A percentile compares a stretch with the other conserved stretches of the same genome.
Conservation (phyloP, 2,797 vertebrate genomes). For the Sardinella longiceps region DNA sequence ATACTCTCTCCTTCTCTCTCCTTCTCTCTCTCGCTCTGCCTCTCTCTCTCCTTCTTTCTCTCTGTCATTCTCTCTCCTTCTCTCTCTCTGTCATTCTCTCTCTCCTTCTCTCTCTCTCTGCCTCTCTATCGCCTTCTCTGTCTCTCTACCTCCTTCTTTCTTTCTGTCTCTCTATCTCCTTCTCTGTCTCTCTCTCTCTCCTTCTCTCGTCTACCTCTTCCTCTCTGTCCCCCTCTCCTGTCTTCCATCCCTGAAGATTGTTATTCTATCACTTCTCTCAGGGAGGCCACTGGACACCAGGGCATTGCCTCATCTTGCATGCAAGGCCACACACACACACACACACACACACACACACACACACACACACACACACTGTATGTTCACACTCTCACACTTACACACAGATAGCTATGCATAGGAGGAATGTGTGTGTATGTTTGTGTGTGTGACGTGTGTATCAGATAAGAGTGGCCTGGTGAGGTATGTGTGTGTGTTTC, state of each 20-base stretch:
- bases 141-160: conserved; percentile 21
- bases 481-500: background rate
- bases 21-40: too few relatives aligned
- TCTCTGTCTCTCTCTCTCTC: conserved; percentile 11
- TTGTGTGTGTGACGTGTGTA: background rate
- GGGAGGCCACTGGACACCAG: conserved; percentile 43
- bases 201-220: conserved; percentile 38
- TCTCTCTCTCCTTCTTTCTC: background rate
- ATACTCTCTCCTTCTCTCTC: background rate
- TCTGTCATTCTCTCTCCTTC: background rate
- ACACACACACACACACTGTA: background rate
- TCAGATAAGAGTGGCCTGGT: background rate
- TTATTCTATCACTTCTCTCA: background rate
- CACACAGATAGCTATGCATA: background rate
- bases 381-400: background rate
- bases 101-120: conserved; percentile 20
- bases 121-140: too few relatives aligned
- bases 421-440: background rate
- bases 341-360: background rate
- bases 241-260: background rate
- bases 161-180: conserved; percentile 32
- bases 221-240: conserved; percentile 6
- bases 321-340: background rate
- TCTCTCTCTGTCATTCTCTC: background rate
- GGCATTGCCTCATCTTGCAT: conserved; percentile 62